Base-by-base conservation (phyloP, 1,140 invertebrate species). In the Drosophila kurseongensis region DNA sequence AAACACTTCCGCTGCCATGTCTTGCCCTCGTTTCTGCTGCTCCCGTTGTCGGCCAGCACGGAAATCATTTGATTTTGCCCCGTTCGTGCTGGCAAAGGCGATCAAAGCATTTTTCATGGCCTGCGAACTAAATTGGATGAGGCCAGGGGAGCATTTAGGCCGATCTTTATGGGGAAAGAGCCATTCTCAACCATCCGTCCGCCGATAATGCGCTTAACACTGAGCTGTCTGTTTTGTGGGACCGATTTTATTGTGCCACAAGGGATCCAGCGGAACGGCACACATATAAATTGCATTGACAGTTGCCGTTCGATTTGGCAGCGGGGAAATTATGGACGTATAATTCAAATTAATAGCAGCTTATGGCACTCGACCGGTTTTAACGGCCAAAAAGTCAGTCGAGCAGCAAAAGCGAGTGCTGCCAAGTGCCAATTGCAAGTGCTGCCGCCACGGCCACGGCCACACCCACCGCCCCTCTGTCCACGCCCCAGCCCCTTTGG, bases 301-400 rank as follows among this genome's bases (percentile, higher is more conserved):
- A 86, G 75, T 67, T 73, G 72, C 67, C 44, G 61, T 67, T 57
- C 65, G 65, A 47, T 75, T 69, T 81, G 76, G 72, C 80, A 85
- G 79, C 80, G 80, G 44, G 45, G 51, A 88, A 88, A 88, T 86
- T 86, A 89, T 88, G 45, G 79, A 81, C 84, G 51, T 76, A 88
- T 88, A 88, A 89, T 88, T 88, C 85, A 88, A 89, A 88, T 88
- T 88, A 89, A 88, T 88, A 88, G 84, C 84, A 77, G 84, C 86
- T 88, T 89, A 88, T 88, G 80, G 84, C 83, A 83, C 84, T 88
- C 84, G 81, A 88, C 69, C 74, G 75, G 59, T 83, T 86, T 86
- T 82, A 86, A 88, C 85, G 82, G 75, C 83, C 83, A 75, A 86
- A 86, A 85, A 85, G 74, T 78, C 78, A 86, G 61, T 65, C 57